Conservation (phyloP, 2,797 vertebrate species). For the Tympanoctomys barrerae region DNA sequence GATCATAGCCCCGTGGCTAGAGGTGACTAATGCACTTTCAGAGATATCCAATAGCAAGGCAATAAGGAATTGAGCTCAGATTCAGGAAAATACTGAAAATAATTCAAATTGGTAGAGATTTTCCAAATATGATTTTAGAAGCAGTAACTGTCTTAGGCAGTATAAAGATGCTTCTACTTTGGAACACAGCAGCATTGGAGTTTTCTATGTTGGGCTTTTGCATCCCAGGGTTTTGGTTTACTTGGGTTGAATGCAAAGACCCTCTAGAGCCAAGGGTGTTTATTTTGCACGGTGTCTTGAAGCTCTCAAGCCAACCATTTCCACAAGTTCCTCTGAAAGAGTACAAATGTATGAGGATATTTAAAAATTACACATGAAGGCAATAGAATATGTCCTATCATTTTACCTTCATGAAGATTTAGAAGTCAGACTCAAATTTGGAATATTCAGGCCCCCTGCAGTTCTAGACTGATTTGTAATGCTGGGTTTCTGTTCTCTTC, state of each 20-base stretch:
- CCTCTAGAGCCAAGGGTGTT: background rate
- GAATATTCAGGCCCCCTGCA: background rate
- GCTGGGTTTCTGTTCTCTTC: background rate
- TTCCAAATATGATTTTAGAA: constrained; percentile 39
- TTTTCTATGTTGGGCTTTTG: background rate
- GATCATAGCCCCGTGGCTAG: too few relatives aligned
- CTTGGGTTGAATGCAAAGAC: background rate
- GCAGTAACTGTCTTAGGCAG: background rate
- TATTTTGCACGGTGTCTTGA: background rate
- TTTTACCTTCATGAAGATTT: background rate
- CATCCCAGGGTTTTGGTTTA: background rate
- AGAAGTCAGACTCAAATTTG: background rate
- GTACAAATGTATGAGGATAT: background rate
- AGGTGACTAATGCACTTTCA: background rate
- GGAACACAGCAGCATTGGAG: background rate
- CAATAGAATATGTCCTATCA: background rate
- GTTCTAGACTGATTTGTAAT: background rate
- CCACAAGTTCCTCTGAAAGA: background rate
- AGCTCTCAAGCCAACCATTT: background rate
- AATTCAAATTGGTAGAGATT: background rate
- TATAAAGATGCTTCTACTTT: background rate
- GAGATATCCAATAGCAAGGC: background rate
- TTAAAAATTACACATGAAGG: background rate
- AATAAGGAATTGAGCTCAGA: background rate
- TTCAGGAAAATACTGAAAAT: background rate